Conservation (phyloP, 2,888 invertebrate species). For the Phyllotreta striolata region DNA sequence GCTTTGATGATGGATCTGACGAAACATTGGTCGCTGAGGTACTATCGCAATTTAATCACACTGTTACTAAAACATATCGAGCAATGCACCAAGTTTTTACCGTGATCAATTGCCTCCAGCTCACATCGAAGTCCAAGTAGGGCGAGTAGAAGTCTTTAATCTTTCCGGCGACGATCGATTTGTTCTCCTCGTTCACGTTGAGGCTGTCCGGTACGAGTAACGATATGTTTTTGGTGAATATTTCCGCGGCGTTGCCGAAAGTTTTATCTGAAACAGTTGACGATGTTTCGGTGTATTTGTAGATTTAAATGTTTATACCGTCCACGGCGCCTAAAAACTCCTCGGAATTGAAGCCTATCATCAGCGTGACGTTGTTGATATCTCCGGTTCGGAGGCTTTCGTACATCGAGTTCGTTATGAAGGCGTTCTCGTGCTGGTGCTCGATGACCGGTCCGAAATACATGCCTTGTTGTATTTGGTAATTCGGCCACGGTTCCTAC, state of each 20-base stretch:
- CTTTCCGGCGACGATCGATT: constrained; percentile 25
- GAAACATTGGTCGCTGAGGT: constrained; percentile 45
- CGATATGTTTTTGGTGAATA: constrained; percentile 26
- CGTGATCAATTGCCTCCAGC: constrained; percentile 24
- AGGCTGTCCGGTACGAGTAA: constrained; percentile 40
- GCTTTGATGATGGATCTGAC: constrained; percentile 43
- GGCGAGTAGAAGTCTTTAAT: constrained; percentile 41
- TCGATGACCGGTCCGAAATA: constrained; percentile 44
- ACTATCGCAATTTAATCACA: constrained; percentile 36
- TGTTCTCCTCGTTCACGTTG: constrained; percentile 32
- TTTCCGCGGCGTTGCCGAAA: constrained; percentile 8
- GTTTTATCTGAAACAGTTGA: constrained; percentile 10
- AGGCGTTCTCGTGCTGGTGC: constrained; percentile 41
- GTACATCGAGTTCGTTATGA: constrained; percentile 40
- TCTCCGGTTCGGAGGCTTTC: constrained; percentile 37
- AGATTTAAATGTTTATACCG: neutral
- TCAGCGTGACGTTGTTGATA: constrained; percentile 38
- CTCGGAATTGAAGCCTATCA: constrained; percentile 43
- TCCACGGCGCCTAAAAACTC: constrained; percentile 29
- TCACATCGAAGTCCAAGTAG: constrained; percentile 21
- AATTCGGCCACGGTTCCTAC: constrained; percentile 37
- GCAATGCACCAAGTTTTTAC: constrained; percentile 12
- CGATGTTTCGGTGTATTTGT: neutral
- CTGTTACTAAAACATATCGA: neutral
- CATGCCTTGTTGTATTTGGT: constrained; percentile 42